Base-by-base conservation (phyloP, 2,113 vertebrate genomes). In the Nicator chloris region DNA sequence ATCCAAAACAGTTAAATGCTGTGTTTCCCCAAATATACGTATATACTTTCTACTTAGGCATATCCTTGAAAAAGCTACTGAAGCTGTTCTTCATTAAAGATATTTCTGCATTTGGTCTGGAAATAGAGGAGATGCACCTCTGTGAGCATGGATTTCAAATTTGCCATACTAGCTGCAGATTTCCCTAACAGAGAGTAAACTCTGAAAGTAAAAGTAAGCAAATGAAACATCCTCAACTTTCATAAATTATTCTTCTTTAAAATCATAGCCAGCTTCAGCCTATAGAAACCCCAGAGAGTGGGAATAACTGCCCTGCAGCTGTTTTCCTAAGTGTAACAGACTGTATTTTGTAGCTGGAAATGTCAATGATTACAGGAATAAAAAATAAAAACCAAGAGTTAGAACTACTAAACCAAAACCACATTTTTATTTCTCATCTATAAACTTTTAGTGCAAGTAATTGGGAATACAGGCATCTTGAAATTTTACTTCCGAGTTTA, bases 361-460 rank as follows among this genome's bases (percentile, higher is more conserved):
- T 93, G 69, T 69, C 78, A 77, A 14, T 80, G 79, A 90, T 72
- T 90, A 66, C 63, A 86, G 75, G 50, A 92, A 86, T 80, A 82
- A 88, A 91, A 90, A 61, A 42, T 50, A 57, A 86, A 73, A 87
- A 35, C 9, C 57, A 83, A 19, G 47, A 89, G 54, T 54, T 91
- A 77, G 61, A 94, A 87, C 57, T 78, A 84, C 60, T 89, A 91
- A 95, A 84, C 47, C 13, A 70, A 87, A 92, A 78, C 40, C 28
- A 89, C 81, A 68, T 68, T 91, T 92, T 94, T 89, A 92, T 95
- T 91, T 95, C 65, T 71, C 56, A 77, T 44, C 79, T 86, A 75
- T 91, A 92, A 96, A 87, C 33, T 87, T 92, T 82, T 87, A 95
- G 73, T 95, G 53, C 51, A 84, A 92, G 76, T 90, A 80, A 92